Evolutionary conservation across 2,113 vertebrate genomes (phyloP).

Genomic region (Rhineura floridana): DNA sequence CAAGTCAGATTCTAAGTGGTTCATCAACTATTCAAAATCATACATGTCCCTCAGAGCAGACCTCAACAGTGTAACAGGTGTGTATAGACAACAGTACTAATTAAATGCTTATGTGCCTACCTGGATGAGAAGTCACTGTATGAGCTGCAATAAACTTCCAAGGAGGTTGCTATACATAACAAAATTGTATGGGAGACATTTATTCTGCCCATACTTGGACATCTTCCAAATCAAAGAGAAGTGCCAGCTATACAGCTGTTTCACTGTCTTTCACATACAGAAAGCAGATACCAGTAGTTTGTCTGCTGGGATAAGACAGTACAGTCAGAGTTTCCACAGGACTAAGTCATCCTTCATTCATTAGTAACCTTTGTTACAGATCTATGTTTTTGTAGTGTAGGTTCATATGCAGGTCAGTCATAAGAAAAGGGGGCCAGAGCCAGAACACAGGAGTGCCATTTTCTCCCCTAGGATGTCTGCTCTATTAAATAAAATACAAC

Average conservation of each 20-base stretch:
- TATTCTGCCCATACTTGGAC: neutral
- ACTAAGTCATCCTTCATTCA: neutral
- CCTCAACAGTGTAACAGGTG: neutral
- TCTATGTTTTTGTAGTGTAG: neutral
- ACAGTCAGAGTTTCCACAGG: neutral
- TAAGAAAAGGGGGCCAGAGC: neutral
- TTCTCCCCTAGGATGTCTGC: neutral
- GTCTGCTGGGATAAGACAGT: neutral
- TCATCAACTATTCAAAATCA: neutral
- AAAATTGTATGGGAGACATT: no score
- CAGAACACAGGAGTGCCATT: neutral
- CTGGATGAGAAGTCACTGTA: neutral
- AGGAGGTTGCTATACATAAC: no score
- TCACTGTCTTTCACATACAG: neutral
- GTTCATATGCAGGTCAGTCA: neutral
- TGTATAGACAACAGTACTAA: neutral
- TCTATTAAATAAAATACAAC: slow-evolving; percentile 38
- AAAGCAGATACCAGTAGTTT: neutral
- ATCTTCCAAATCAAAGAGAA: neutral
- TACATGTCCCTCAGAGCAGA: neutral
- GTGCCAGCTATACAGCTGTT: neutral
- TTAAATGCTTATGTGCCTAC: neutral
- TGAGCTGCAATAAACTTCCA: neutral
- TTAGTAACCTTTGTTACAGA: neutral
- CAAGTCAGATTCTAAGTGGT: neutral